Base-by-base conservation (phyloP, 1,140 invertebrate species). In the Belonocnema kinseyi region DNA sequence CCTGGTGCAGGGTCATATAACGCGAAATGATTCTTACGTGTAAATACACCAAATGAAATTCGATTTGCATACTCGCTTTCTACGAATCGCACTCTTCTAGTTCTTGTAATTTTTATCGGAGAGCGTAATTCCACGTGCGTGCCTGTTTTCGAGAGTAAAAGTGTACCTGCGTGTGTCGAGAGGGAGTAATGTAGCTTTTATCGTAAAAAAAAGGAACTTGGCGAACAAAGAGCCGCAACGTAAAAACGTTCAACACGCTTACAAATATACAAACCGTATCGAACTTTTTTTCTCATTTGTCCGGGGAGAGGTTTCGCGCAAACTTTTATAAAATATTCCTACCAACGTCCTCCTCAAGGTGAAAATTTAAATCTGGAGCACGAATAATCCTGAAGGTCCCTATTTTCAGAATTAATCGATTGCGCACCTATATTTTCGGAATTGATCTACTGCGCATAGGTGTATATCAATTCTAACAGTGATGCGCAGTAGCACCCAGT, bases 11-110 rank as follows among this genome's bases (percentile, higher is more conserved):
- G 14, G 26, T 66, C 16, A 66, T 58, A 66, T 3, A 40, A 33
- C 19, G 21, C 56, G 19, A 40, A 40, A 66, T 46, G 5, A 40
- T 66, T 40, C 26, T 66, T 66, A 26, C 58, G 21, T 61, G 58
- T 61, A 66, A 13, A 66, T 40, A 40, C 14, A 66, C 40, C 7
- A 46, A 46, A 46, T 46, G 40, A 40, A 77, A 77, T 80, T 80
- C 79, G 76, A 80, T 80, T 80, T 80, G 79, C 79, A 80, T 77
- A 74, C 77, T 77, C 72, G 79, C 79, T 80, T 74, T 74, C 75
- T 80, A 80, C 74, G 71, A 53, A 80, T 77, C 76, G 74, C 77
- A 81, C 74, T 78, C 80, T 74, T 78, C 74, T 81, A 76, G 72
- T 81, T 72, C 77, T 76, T 75, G 77, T 81, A 76, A 74, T 81